Base-by-base conservation (phyloP, 1,140 invertebrate species). In the Penaeus indicus region DNA sequence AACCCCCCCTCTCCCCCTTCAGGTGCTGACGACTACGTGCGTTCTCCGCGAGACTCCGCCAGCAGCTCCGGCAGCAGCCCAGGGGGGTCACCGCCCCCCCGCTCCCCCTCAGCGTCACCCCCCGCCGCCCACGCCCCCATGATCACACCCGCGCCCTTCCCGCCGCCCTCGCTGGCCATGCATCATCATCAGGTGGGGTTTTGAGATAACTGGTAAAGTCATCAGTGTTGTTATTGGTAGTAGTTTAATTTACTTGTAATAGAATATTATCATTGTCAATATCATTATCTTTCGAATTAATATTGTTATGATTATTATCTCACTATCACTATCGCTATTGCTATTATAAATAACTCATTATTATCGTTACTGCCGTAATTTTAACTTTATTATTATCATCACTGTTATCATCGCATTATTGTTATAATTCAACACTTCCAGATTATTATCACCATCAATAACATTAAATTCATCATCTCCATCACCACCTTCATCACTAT, bases 61-160 rank as follows among this genome's bases (percentile, higher is more conserved):
- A 88, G 87, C 81, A 88, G 87, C 38, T 47, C 60, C 47, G 42
- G 18, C 72, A 88, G 87, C 61, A 84, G 81, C 54, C 81, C 82
- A 4, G 87, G n/a, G 38, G 87, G 82, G 21, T 88, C 87, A 5
- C 87, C 87, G 18, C 64, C 72, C 22, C 82, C 81, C 1, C 38
- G 87, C 22, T 88, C 87, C 38, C 87, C 87, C 72, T 83, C 87
- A 38, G 54, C 61, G 79, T 77, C 87, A 8, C 87, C 87, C 32
- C 80, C 82, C 54, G 47, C 86, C 60, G 38, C 81, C 80, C 87
- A 84, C 60, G 63, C 87, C n/a, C 86, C 87, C 82, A 84, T 88
- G 60, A 75, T 88, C 21, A 32, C 87, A n/a, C 87, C 87, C 69
- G 60, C 87, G 61, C 87, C 81, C 72, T 88, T 88, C 81, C 87